Evolutionary conservation across 2,113 vertebrate genomes (phyloP), one percentile per base, ranked within the genome.

Genomic region (Dicerorhinus sumatrensis): DNA sequence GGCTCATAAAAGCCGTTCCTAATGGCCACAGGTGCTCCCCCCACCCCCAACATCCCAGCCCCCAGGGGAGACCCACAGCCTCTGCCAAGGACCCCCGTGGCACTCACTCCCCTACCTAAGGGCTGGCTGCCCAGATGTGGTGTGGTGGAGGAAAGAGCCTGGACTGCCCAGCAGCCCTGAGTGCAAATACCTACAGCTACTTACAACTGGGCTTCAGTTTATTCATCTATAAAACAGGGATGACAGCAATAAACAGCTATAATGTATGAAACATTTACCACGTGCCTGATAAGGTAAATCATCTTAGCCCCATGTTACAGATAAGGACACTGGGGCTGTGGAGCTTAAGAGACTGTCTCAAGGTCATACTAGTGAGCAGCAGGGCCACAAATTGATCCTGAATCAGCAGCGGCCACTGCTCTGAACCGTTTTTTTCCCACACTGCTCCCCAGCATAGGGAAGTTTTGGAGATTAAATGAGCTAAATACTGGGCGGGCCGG

Each of bases 1-100:
- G 98, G 97, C 98, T 98, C 98, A 98, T 99, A 99, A 99, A 99
- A 98, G 98, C 98, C 98, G 97, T 98, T 98, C 98, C 97, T 98
- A 98, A 99, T 98, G 98, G 98, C 98, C 98, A 97, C 98, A 99
- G 98, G 98, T 99, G 99, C 95, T 98, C 98, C 95, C 97, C 97
- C 97, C 77, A 92, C 89, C 54, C 51, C 82, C 60, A 29, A 81
- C 18, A 25, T 76, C 54, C 46, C 11, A 42, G 10, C 13, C 92
- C 77, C 82, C 48, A 46, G 33, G 27, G 39, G 54, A 73, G 46
- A 83, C 6, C 36, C 67, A 42, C 42, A 70, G 29, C 70, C 88
- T 84, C 73, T 56, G n/a, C 94, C 87, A 76, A 65, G 60, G 42
- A 29, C 69, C 46, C 25, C 31, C 29, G 2, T 85, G 63, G 67